These are phyloP conservation scores for Eupithecia dodoneata DNA, from an alignment of 2,888 invertebrate species.

Conservation along the genomic window DNA sequence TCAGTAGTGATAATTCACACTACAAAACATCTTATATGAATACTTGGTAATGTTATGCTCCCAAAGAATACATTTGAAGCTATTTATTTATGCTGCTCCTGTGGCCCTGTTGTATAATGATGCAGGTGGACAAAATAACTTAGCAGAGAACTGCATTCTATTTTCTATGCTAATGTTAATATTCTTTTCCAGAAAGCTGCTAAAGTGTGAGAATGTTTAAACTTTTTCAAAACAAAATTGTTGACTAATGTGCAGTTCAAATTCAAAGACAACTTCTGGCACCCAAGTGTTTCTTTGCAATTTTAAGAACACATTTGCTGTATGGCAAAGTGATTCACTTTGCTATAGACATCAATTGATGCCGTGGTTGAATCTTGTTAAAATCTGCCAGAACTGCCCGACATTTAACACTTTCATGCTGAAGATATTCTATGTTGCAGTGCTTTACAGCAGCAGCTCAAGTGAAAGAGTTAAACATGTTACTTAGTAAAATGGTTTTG, in stretches of 20 bases:
- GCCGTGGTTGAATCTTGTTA: not conserved
- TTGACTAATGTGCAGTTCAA: not conserved
- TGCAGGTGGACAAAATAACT: not conserved
- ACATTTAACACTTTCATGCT: conserved; percentile 3
- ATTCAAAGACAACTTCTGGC: not conserved
- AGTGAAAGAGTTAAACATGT: not conserved
- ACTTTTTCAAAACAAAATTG: conserved; percentile 12
- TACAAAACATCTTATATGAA: not conserved
- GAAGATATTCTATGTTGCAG: not conserved
- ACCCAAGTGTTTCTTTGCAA: not conserved
- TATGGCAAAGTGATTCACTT: not conserved
- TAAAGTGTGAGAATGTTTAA: not conserved
- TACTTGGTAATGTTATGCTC: not conserved
- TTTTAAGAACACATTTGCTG: not conserved
- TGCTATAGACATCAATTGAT: not conserved
- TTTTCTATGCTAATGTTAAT: not conserved
- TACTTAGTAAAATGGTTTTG: conserved; percentile 5
- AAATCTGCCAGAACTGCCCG: not conserved
- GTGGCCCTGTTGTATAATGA: not conserved
- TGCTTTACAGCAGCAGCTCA: not conserved
- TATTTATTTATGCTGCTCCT: not conserved
- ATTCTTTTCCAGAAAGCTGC: conserved; percentile 5
- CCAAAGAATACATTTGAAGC: not conserved
- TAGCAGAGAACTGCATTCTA: not conserved
- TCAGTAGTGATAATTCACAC: not conserved